phyloP scores from a whole-genome alignment of 2,113 vertebrate genomes.

The Manacus vitellinus region DNA sequence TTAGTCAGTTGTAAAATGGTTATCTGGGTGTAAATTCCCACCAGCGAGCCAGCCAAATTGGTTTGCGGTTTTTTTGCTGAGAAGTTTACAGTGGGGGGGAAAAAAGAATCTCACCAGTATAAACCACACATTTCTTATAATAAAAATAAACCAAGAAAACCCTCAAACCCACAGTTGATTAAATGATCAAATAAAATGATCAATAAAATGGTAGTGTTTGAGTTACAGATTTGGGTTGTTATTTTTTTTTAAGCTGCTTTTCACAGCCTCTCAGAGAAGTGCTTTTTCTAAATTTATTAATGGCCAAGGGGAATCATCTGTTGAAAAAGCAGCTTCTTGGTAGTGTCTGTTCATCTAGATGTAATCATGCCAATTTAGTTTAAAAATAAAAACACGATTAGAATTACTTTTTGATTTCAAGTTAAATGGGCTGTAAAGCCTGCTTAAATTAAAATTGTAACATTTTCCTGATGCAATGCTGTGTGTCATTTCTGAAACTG shows the following conservation, averaged over 20 bases:
- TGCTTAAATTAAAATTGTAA: conserved; percentile 53
- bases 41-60: background rate
- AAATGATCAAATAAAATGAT: background rate
- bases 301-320: conserved; percentile 7
- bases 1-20: conserved; percentile 24
- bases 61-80: background rate
- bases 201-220: background rate
- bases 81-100: background rate
- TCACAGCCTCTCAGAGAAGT: background rate
- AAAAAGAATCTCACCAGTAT: background rate
- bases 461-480: background rate
- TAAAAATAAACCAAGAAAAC: background rate
- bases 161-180: background rate
- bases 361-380: conserved; percentile 56
- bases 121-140: background rate
- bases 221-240: background rate
- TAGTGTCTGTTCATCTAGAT: conserved; percentile 47
- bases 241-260: background rate
- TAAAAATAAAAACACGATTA: conserved; percentile 65
- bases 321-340: conserved; percentile 35
- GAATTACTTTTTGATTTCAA: conserved; percentile 64
- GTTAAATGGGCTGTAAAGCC: conserved; percentile 57
- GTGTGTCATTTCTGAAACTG: conserved; percentile 27
- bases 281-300: conserved; percentile 22
- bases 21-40: background rate